These are phyloP conservation scores for Chrysina gloriosa DNA, from an alignment of 2,888 invertebrate species.

Conservation along the genomic window DNA sequence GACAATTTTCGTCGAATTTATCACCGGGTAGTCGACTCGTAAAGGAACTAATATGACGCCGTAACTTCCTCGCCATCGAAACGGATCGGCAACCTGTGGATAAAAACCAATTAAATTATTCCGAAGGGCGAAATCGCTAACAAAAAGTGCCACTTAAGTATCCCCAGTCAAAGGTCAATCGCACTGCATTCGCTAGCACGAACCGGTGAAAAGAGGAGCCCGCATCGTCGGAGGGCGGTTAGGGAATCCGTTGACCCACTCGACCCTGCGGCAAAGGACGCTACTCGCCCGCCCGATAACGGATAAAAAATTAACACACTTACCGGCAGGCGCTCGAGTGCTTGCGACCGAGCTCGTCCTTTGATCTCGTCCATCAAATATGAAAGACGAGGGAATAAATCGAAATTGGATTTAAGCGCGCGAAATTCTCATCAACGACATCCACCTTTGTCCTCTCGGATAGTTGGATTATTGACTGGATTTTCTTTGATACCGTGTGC, in stretches of 20 bases:
- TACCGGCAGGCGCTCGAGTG: background rate
- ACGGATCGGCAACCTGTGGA: slow-evolving; percentile 44
- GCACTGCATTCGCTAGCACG: slow-evolving; percentile 42
- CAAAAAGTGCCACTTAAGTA: slow-evolving; percentile 49
- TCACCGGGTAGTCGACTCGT: slow-evolving; percentile 19
- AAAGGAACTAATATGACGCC: slow-evolving; percentile 35
- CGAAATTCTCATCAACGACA: background rate
- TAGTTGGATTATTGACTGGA: background rate
- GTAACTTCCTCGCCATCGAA: slow-evolving; percentile 24
- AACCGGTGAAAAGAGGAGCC: background rate
- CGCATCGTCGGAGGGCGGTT: background rate
- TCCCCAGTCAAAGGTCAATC: slow-evolving; percentile 51
- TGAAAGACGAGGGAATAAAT: slow-evolving; percentile 18
- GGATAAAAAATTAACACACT: slow-evolving; percentile 39
- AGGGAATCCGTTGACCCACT: slow-evolving; percentile 37
- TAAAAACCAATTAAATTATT: slow-evolving; percentile 44
- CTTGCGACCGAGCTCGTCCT: background rate
- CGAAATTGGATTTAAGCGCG: slow-evolving; percentile 3
- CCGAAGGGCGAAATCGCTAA: slow-evolving; percentile 39
- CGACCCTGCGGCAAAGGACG: slow-evolving; percentile 27
- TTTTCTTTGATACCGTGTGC: background rate
- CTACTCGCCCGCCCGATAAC: slow-evolving; percentile 33
- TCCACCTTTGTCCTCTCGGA: background rate
- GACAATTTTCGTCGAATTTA: slow-evolving; percentile 1
- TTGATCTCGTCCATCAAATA: slow-evolving; percentile 28